Percentiles rank a stretch among this genome's conserved stretches.
phyloP scores from a whole-genome alignment of 2,888 invertebrate species.

The Tetragonisca angustula region DNA sequence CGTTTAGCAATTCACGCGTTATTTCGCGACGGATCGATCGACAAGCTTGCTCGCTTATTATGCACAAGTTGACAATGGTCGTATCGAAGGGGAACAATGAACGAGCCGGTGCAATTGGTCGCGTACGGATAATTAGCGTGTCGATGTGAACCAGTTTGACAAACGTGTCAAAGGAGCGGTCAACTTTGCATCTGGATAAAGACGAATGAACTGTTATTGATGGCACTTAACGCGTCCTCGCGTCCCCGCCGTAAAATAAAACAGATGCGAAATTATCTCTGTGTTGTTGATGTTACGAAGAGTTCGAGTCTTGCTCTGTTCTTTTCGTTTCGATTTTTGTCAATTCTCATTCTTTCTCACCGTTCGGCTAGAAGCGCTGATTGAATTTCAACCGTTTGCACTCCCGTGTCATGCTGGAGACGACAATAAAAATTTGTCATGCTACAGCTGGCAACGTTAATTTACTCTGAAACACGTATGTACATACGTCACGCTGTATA shows the following conservation, averaged over 20 bases:
- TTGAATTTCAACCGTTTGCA: no score
- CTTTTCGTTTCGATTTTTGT: no score
- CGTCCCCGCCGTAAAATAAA: not conserved
- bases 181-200: constrained; percentile 67
- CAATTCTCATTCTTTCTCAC: no score
- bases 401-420: no score
- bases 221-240: constrained; percentile 44
- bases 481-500: no score
- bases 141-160: constrained; percentile 63
- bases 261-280: constrained; percentile 41
- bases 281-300: constrained; percentile 26
- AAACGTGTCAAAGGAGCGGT: constrained; percentile 68
- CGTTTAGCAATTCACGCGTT: not conserved
- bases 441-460: no score
- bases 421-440: no score
- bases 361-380: no score
- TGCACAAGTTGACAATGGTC: constrained; percentile 4
- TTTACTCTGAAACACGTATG: no score
- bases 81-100: constrained; percentile 16
- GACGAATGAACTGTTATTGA: constrained; percentile 58
- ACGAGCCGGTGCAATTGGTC: constrained; percentile 45
- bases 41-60: not conserved
- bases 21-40: constrained; percentile 16
- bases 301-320: not conserved
- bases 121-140: constrained; percentile 58